These are phyloP conservation scores for Drosophila ogumai DNA, from an alignment of 1,140 invertebrate genomes.

Conservation along the genomic window DNA sequence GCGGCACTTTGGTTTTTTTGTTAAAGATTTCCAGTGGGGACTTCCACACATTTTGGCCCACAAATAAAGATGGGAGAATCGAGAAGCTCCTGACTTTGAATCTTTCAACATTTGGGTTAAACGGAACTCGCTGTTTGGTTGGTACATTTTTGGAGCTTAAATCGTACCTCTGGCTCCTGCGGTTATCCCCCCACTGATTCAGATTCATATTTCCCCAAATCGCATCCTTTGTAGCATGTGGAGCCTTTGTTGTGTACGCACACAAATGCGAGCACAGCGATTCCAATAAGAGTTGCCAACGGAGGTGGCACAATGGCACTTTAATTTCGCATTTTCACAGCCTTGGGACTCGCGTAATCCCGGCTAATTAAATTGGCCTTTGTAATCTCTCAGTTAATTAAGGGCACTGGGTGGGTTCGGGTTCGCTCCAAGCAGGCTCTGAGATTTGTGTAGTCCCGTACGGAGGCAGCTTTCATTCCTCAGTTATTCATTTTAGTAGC, in stretches of 20 bases:
- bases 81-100: neutral
- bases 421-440: slow-evolving; percentile 20
- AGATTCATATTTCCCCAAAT: slow-evolving; percentile 17
- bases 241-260: slow-evolving; percentile 27
- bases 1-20: neutral
- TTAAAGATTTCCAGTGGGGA: neutral
- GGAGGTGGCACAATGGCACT: slow-evolving; percentile 4
- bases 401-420: neutral
- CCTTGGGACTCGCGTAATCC: slow-evolving; percentile 32
- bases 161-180: neutral
- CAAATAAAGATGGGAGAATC: slow-evolving; percentile 15
- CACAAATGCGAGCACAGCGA: neutral
- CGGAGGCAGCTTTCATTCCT: slow-evolving; percentile 11
- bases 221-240: slow-evolving; percentile 21
- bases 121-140: neutral
- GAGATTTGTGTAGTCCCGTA: slow-evolving; percentile 19
- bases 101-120: neutral
- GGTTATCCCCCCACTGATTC: slow-evolving; percentile 8
- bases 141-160: neutral
- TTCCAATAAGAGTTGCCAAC: slow-evolving; percentile 2
- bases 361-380: slow-evolving; percentile 46
- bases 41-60: neutral
- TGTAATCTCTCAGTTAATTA: slow-evolving; percentile 44
- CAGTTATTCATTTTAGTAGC: slow-evolving; percentile 23
- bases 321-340: slow-evolving; percentile 33